Conservation (phyloP, 2,797 vertebrate genomes). For the Nyctibius grandis region DNA sequence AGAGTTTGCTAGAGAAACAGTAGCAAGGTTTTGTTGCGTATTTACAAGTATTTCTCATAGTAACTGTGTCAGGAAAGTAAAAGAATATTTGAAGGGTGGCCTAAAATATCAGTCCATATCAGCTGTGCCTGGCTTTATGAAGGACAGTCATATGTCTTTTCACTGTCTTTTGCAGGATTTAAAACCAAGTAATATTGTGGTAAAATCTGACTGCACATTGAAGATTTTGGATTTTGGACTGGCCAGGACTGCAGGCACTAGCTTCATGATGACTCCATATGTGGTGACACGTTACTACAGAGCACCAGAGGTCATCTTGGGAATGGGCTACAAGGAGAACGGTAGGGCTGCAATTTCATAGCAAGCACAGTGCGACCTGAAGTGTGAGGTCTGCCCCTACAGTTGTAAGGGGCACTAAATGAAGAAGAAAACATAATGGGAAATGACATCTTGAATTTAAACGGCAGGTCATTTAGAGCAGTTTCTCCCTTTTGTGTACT, state of each 20-base stretch:
- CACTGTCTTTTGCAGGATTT: slow-evolving; percentile 81
- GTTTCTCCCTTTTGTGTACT: not conserved
- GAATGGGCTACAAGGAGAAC: slow-evolving; percentile 99
- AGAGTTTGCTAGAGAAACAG: not conserved
- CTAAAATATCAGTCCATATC: not conserved
- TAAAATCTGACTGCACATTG: slow-evolving; percentile 98
- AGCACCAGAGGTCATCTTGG: slow-evolving; percentile 97
- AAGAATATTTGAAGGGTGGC: not conserved
- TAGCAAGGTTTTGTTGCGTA: not conserved
- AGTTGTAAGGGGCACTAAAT: not conserved
- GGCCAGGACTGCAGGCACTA: slow-evolving; percentile 97
- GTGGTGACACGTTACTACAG: slow-evolving; percentile 99
- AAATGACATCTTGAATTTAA: not conserved
- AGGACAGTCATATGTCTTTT: not conserved
- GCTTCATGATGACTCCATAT: slow-evolving; percentile 99
- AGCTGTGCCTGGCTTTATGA: not conserved
- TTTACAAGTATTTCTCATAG: not conserved
- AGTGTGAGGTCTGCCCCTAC: not conserved
- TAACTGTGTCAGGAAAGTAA: not conserved
- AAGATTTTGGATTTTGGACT: slow-evolving; percentile 98
- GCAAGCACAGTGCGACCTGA: not conserved
- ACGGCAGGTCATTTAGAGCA: not conserved
- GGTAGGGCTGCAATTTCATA: slow-evolving; percentile 78
- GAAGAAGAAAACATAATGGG: not conserved
- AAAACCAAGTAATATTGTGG: slow-evolving; percentile 99